These are phyloP conservation scores for Dermatophagoides farinae DNA, from an alignment of 1,140 invertebrate genomes.

Conservation along the genomic window DNA sequence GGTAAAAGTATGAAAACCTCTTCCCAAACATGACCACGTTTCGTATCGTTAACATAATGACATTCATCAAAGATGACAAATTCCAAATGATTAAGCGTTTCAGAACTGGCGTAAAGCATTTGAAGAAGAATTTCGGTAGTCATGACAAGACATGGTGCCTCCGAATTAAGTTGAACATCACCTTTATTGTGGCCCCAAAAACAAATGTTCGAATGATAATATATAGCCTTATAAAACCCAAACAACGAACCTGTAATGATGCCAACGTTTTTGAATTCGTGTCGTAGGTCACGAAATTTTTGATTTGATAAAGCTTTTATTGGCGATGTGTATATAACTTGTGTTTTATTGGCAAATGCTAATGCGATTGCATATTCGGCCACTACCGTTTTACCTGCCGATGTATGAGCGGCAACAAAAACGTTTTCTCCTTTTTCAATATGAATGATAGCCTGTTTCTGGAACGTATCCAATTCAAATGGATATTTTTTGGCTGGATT, in stretches of 20 bases:
- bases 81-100: slow-evolving; percentile 82
- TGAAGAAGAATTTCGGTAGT: slow-evolving; percentile 88
- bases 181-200: slow-evolving; percentile 23
- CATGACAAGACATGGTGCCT: slow-evolving; percentile 90
- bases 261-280: slow-evolving; percentile 32
- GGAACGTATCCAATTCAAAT: slow-evolving; percentile 91
- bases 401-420: slow-evolving; percentile 96
- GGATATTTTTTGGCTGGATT: slow-evolving; percentile 13
- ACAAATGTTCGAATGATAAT: slow-evolving; percentile 23
- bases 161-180: slow-evolving; percentile 70
- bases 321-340: slow-evolving; percentile 93
- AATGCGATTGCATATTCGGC: slow-evolving; percentile 92
- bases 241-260: slow-evolving; percentile 27
- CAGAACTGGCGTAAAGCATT: slow-evolving; percentile 89
- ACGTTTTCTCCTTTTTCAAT: slow-evolving; percentile 84
- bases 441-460: slow-evolving; percentile 82
- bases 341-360: slow-evolving; percentile 31
- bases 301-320: slow-evolving; percentile 99
- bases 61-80: slow-evolving; percentile 99
- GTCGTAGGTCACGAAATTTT: slow-evolving; percentile 90
- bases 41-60: slow-evolving; percentile 93
- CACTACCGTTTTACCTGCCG: slow-evolving; percentile 95
- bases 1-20: slow-evolving; percentile 91
- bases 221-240: slow-evolving; percentile 27
- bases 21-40: slow-evolving; percentile 98